Evolutionary conservation across 2,797 vertebrate genomes (phyloP).

Genomic region (Halcyon chelicuti): DNA sequence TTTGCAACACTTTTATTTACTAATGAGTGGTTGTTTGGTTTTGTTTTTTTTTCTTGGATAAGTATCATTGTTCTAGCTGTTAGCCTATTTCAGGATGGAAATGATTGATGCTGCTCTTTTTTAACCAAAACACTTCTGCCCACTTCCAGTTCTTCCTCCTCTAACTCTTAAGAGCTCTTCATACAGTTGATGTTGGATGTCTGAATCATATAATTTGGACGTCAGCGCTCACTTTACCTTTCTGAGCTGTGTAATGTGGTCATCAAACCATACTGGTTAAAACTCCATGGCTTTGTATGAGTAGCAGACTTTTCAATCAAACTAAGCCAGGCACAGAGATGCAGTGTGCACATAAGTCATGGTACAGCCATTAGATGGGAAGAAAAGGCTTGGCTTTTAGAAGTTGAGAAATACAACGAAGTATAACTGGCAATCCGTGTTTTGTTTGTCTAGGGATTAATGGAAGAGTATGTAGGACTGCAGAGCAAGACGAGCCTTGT

Average conservation of each 20-base stretch:
- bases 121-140: constrained; percentile 3
- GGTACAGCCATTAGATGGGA: background rate
- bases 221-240: background rate
- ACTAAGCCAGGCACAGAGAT: background rate
- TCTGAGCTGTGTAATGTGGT: background rate
- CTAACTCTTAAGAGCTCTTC: background rate
- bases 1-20: constrained; percentile 65
- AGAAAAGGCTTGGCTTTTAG: background rate
- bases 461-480: background rate
- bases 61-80: constrained; percentile 62
- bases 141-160: background rate
- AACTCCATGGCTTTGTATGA: background rate
- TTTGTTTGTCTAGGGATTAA: background rate
- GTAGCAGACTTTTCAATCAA: background rate
- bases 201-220: background rate
- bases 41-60: background rate
- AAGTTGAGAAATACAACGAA: background rate
- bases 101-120: constrained; percentile 45
- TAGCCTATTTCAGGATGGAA: constrained; percentile 43
- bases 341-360: background rate
- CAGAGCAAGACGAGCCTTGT: background rate
- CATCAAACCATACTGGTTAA: background rate
- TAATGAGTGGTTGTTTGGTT: background rate
- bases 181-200: background rate
- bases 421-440: background rate